Conservation (phyloP, 2,113 vertebrate genomes). For the Heloderma charlesbogerti region DNA sequence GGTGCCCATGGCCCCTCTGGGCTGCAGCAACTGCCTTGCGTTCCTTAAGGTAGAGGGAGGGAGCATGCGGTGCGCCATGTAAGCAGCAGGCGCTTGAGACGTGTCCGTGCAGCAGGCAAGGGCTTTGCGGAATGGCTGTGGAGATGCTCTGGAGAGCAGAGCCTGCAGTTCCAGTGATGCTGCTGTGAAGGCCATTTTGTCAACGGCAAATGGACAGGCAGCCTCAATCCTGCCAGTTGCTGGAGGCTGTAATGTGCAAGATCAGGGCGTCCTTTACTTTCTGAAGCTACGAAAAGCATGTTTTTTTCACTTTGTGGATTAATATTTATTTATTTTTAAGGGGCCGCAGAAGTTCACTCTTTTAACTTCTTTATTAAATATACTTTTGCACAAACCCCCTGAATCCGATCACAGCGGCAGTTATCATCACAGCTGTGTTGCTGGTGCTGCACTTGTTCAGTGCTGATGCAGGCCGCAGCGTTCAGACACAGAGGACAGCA, state of each 20-base stretch:
- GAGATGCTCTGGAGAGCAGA: background rate
- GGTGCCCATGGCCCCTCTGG: background rate
- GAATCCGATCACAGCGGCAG: background rate
- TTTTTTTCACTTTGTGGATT: background rate
- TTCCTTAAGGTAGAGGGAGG: background rate
- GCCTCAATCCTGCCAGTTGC: background rate
- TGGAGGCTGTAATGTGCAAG: too few relatives aligned
- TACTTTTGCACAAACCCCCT: background rate
- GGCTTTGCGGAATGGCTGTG: background rate
- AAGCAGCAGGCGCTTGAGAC: too few relatives aligned
- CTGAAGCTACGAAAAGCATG: background rate
- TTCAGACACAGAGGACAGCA: background rate
- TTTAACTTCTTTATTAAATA: background rate
- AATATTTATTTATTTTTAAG: background rate
- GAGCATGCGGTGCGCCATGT: background rate
- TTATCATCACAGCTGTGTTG: background rate
- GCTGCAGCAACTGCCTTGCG: background rate
- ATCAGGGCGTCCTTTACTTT: background rate
- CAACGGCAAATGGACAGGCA: too few relatives aligned
- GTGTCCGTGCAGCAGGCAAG: background rate
- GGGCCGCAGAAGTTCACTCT: background rate
- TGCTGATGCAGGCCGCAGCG: background rate
- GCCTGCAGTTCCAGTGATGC: background rate
- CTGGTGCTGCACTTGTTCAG: background rate
- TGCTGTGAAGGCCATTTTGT: background rate